Evolutionary conservation across 2,797 vertebrate genomes (phyloP), one percentile per base, ranked within the genome.

Genomic region (Anisognathus igniventris): DNA sequence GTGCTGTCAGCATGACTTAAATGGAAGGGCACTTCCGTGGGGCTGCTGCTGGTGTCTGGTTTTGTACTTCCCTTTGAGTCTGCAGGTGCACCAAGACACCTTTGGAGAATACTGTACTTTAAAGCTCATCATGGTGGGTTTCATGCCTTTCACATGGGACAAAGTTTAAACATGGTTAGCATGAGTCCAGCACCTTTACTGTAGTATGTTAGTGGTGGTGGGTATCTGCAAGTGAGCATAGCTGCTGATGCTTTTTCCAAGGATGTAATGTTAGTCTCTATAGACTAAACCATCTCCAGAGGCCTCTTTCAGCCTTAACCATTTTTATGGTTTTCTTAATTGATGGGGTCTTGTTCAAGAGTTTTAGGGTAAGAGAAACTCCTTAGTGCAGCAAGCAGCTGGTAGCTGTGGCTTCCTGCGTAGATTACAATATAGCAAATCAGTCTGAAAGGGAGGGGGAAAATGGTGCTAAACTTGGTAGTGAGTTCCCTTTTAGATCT

Each of bases 21-120:
- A 25, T 33, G 45, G 25, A 58, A 61, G 54, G 24, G 19, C 15
- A 6, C 23, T n/a, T 75, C 30, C 2, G 6, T 0, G 0, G 42
- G 39, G 12, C 53, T 68, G 60, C 37, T 14, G 40, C 31, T 71
- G 2, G 0, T 14, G 8, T 10, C 33, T 5, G 37, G 20, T 78
- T 53, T 35, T 33, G 6, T 68, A 5, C 17, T 88, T 48, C 7
- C 24, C 14, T 25, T 68, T 68, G 35, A 33, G 39, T 42, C 23
- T 77, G 45, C 30, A 47, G 30, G 33, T 39, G n/a, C 9, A 22
- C 5, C 17, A 6, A 21, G n/a, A 3, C 7, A 37, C 13, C 30
- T 70, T 76, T 71, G 45, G 66, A 81, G 31, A 60, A 81, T 10
- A 9, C 51, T 81, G 33, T 88, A 9, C 31, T 86, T 75, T 65